Conservation (phyloP, 2,888 invertebrate species). For the Pachydiplax longipennis region DNA sequence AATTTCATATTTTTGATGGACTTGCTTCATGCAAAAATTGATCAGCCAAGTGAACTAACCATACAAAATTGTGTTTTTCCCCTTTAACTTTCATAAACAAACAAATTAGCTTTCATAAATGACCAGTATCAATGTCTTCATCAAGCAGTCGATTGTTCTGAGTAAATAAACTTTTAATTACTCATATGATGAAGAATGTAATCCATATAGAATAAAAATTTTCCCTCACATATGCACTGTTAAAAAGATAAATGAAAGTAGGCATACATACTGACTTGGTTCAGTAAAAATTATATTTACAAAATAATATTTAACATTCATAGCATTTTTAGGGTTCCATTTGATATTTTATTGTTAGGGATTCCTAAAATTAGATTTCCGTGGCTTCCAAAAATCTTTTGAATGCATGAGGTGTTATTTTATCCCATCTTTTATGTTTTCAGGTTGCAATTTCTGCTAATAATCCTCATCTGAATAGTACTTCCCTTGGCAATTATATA, state of each 20-base stretch:
- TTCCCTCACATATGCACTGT: slow-evolving; percentile 36
- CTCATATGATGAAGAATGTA: slow-evolving; percentile 2
- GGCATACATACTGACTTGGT: slow-evolving; percentile 29
- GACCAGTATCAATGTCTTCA: background rate
- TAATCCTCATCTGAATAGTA: slow-evolving; percentile 14
- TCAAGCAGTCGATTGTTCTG: background rate
- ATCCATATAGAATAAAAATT: background rate
- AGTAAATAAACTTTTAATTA: background rate
- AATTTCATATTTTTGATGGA: slow-evolving; percentile 5
- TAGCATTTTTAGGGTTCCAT: slow-evolving; percentile 38
- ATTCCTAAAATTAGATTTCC: slow-evolving; percentile 32
- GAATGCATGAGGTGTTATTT: slow-evolving; percentile 39
- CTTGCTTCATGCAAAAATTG: background rate
- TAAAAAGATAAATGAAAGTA: slow-evolving; percentile 15
- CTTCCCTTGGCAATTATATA: slow-evolving; percentile 18
- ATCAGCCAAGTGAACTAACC: no score
- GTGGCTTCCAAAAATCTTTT: slow-evolving; percentile 39
- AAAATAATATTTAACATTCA: slow-evolving; percentile 18
- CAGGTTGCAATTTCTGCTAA: background rate
- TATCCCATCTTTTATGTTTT: background rate
- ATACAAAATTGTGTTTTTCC: background rate
- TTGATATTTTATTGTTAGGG: slow-evolving; percentile 40
- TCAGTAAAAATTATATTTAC: slow-evolving; percentile 15
- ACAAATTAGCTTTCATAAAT: background rate
- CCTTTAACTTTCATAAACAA: background rate